Percentiles rank a stretch among this genome's conserved stretches.
Conservation (phyloP, 2,888 invertebrate genomes). For the Pristionchus entomophagus region DNA sequence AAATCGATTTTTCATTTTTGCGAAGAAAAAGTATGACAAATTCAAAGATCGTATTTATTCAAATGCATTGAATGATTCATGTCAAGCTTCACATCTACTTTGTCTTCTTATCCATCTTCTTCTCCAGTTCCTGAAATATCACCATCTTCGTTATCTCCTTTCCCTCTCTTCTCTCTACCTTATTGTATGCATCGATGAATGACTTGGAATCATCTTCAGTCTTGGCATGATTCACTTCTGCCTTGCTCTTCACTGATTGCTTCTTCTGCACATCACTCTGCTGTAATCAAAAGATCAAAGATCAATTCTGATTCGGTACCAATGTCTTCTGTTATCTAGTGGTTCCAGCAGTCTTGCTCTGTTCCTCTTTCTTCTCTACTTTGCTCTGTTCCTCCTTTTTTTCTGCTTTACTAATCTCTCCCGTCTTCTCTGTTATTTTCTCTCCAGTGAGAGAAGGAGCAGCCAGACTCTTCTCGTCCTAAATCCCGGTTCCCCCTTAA, state of each 20-base stretch:
- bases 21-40: neutral
- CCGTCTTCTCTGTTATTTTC: neutral
- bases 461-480: neutral
- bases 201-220: neutral
- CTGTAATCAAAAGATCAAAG: constrained; percentile 12
- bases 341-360: neutral
- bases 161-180: too few species aligned
- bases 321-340: neutral
- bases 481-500: neutral
- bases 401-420: neutral
- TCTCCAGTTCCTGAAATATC: too few species aligned
- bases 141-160: too few species aligned
- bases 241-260: neutral
- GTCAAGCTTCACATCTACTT: neutral
- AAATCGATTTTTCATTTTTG: neutral
- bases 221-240: neutral
- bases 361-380: neutral
- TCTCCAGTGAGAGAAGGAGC: neutral
- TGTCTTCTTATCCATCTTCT: neutral
- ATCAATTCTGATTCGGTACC: neutral
- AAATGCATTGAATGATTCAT: constrained; percentile 4
- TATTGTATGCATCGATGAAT: constrained; percentile 5
- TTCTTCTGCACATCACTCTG: constrained; percentile 21
- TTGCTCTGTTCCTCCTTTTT: neutral
- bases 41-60: constrained; percentile 39